Base-by-base conservation (phyloP, 2,888 invertebrate species). In the Caenorhabditis sp. region DNA sequence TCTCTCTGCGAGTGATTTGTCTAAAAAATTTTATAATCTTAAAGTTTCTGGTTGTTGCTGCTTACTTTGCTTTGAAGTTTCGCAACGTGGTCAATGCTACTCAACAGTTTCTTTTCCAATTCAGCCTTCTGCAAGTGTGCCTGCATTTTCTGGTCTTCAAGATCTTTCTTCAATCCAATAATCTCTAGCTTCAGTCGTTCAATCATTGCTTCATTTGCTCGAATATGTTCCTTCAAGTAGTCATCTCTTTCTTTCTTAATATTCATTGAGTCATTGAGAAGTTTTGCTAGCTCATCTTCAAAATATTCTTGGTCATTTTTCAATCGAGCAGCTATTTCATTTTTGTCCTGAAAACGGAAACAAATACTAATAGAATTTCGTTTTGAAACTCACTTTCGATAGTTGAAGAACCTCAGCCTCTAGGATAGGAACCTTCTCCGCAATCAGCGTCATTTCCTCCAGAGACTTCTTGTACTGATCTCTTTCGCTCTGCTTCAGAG, bases 221-320 rank as follows among this genome's bases (percentile, higher is more conserved):
- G 55, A 13, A 89, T 74, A 51, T 87, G 87, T 51, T 90, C 89
- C n/a, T 83, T 82, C 88, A 89, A 89, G 65, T 90, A 91, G 9
- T 80, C 71, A 62, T 82, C 82, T 60, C 90, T 88, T 53, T 88
- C 86, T 20, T 82, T 80, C 47, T 87, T 88, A 69, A 89, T 89
- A 11, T 82, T 83, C 58, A 90, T 64, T 0, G 90, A 78, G 20
- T 88, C 89, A 24, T 84, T 82, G 8, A 91, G 60, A 8, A 89
- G 78, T 28, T 80, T 85, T 26, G 89, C 89, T 26, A 91, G 56
- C 15, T 86, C 89, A 26, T 86, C 87, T 44, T 90, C 89, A 56
- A 83, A 89, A 28, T 86, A 83, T 51, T 88, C 87, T 62, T 84
- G 62, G 26, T 85, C 79, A n/a, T 79, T 58, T 53, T 86, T 82